Evolutionary conservation across 1,140 invertebrate genomes (phyloP), one percentile per base, ranked within the genome.

Genomic region (Homalodisca vitripennis): DNA sequence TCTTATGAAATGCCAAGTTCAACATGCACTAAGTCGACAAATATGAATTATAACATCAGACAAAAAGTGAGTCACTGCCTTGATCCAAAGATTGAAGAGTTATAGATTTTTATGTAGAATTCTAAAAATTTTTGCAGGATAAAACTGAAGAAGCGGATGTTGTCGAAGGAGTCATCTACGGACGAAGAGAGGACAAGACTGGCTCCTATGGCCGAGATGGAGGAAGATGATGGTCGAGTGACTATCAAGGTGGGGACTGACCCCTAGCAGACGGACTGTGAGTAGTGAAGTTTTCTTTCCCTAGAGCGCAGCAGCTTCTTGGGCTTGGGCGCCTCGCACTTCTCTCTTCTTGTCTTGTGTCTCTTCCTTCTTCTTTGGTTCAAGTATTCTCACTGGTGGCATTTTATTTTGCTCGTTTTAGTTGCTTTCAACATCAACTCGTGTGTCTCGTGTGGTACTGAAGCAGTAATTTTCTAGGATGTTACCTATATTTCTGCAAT

Each of bases 171-270:
- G 74, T 84, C 83, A 2, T 78, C 83, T 53, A 80, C 77, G 47
- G 84, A 85, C 22, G 83, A 86, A 64, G 83, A 84, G 72, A 78
- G 77, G 48, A 81, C 81, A 72, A 64, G 85, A 32, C 74, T 87
- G 3, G 86, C 84, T 17, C 85, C 82, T 27, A 86, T 86, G 84
- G 78, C 80, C 24, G 85, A 87, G 77, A 84, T 85, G 72, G 84
- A 86, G 55, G 83, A 85, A 66, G 84, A 85, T 70, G 81, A 82
- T 64, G 81, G 81, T 77, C 81, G 82, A 31, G 84, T 86, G 60
- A 85, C 83, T 46, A 87, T 87, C 73, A 84, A 85, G 80, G 84
- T 86, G 79, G 84, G 77, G 34, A 13, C 55, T 27, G 55, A 60
- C 34, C 6, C 6, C 34, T 6, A 10, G 6, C 6, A 6, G 34